Percentiles rank a stretch among this genome's conserved stretches.
Evolutionary conservation across 2,888 invertebrate genomes (phyloP).

Genomic region (Drosophila aldrichi): DNA sequence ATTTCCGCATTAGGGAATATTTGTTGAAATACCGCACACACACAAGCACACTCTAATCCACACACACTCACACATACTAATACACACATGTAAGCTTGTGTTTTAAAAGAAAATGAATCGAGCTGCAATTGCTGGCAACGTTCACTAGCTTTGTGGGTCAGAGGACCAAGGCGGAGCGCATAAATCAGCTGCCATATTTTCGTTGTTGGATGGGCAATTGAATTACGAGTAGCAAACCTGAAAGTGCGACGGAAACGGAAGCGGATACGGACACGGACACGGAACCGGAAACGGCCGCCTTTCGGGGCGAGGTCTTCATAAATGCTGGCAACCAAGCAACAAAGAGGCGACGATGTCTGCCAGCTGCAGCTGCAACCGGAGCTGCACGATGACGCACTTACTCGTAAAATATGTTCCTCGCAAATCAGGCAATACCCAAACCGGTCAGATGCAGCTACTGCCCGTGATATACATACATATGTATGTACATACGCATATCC

Average conservation of each 20-base stretch:
- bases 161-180: conserved; percentile 25
- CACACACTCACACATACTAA: conserved; percentile 1
- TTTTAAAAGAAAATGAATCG: conserved; percentile 21
- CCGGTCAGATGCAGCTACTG: conserved; percentile 1
- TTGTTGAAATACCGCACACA: neutral
- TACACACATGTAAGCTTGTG: neutral
- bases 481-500: neutral
- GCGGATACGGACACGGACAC: conserved; percentile 23
- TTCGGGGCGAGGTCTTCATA: conserved; percentile 51
- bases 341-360: conserved; percentile 20
- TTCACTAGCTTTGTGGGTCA: conserved; percentile 43
- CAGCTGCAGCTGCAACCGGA: conserved; percentile 39
- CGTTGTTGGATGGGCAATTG: conserved; percentile 66
- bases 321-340: conserved; percentile 57
- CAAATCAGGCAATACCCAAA: conserved; percentile 43
- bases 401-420: conserved; percentile 51
- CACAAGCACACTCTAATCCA: neutral
- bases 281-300: conserved; percentile 54
- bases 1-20: neutral
- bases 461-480: neutral
- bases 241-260: conserved; percentile 30
- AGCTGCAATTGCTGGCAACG: conserved; percentile 25
- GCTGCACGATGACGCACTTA: conserved; percentile 25
- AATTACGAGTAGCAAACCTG: conserved; percentile 73
- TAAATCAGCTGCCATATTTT: conserved; percentile 58